A percentile compares a stretch with the other conserved stretches of the same genome.
phyloP scores from a whole-genome alignment of 30 jellyfish, hydroid and myxozoan species.

The Haliclystus octoradiatus region DNA sequence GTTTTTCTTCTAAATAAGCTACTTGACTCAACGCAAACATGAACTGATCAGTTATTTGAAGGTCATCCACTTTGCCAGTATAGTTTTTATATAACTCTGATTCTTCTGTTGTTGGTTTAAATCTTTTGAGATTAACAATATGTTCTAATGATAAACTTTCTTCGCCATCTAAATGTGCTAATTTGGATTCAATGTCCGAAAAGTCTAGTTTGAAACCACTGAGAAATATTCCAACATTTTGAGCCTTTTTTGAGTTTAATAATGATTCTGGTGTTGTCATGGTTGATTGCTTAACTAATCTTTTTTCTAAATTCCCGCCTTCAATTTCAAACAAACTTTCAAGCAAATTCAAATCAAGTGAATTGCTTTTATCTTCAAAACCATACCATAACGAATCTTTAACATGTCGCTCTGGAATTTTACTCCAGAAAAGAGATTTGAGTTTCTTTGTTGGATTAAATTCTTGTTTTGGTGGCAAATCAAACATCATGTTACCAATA shows the following conservation, averaged over 20 bases:
- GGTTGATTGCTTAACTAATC: background rate
- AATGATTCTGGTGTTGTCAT: constrained; percentile 26
- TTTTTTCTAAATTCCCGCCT: background rate
- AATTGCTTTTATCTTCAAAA: constrained; percentile 39
- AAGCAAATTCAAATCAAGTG: constrained; percentile 27
- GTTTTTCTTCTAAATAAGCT: constrained; percentile 40
- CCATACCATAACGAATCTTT: constrained; percentile 59
- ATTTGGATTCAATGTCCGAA: constrained; percentile 54
- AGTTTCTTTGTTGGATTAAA: constrained; percentile 56
- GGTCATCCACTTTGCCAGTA: constrained; percentile 30
- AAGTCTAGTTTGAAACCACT: constrained; percentile 79
- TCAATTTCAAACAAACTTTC: constrained; percentile 53
- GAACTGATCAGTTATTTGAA: constrained; percentile 56
- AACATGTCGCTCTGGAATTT: constrained; percentile 64
- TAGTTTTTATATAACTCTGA: constrained; percentile 59
- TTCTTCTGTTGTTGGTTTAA: constrained; percentile 93
- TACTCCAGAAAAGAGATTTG: constrained; percentile 85
- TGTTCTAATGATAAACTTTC: constrained; percentile 67
- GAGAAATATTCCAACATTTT: constrained; percentile 79
- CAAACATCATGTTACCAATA: constrained; percentile 13
- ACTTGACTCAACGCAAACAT: constrained; percentile 61
- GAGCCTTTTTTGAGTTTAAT: constrained; percentile 85
- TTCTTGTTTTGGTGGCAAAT: constrained; percentile 57
- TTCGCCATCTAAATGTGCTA: constrained; percentile 40
- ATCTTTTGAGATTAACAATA: constrained; percentile 61